These are phyloP conservation scores for Diachrysia chrysitis DNA, from an alignment of 2,888 invertebrate genomes.

Conservation along the genomic window DNA sequence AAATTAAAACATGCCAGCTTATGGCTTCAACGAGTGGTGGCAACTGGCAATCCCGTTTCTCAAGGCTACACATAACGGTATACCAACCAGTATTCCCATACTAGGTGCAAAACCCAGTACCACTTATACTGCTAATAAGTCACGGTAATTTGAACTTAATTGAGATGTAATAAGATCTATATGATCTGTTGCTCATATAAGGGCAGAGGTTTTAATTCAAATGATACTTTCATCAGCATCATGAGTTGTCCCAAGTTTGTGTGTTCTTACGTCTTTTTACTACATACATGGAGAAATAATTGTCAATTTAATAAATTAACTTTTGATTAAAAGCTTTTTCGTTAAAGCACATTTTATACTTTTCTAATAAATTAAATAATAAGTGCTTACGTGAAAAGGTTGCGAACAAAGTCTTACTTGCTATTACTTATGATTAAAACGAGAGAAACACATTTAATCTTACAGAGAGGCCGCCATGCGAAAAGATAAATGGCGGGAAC, in stretches of 20 bases:
- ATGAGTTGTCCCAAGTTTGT: constrained; percentile 23
- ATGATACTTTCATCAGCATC: constrained; percentile 21
- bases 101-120: constrained; percentile 58
- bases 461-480: constrained; percentile 56
- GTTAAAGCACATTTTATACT: not conserved
- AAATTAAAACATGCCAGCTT: constrained; percentile 42
- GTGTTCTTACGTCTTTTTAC: constrained; percentile 8
- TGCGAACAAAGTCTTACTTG: constrained; percentile 46
- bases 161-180: constrained; percentile 44
- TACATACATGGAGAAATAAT: not conserved
- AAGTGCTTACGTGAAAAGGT: constrained; percentile 31
- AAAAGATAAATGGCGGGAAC: constrained; percentile 58
- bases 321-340: not conserved
- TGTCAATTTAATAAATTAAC: not conserved
- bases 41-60: constrained; percentile 54
- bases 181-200: constrained; percentile 25
- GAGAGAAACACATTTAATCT: constrained; percentile 57
- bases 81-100: constrained; percentile 61
- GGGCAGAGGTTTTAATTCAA: constrained; percentile 32
- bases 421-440: constrained; percentile 51
- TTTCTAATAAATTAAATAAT: constrained; percentile 27
- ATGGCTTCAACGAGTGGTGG: constrained; percentile 35
- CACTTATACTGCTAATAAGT: constrained; percentile 48
- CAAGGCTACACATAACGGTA: constrained; percentile 61
- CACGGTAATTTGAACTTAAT: constrained; percentile 54